Evolutionary conservation across 1,140 invertebrate species (phyloP).

Genomic region (Lepidurus packardi): DNA sequence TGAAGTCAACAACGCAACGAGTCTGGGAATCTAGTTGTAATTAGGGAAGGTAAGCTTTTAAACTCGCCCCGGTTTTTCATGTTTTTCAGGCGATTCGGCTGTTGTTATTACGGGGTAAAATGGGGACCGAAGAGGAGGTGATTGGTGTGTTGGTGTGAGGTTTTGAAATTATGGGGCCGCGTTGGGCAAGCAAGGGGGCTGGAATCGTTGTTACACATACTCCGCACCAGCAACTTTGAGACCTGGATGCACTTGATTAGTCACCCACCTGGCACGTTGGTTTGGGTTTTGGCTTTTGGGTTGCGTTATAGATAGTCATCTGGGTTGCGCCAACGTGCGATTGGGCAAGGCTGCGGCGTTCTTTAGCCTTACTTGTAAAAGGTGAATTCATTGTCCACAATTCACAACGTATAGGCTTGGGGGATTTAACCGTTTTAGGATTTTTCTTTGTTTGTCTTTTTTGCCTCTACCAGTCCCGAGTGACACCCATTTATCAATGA

Average conservation of each 20-base stretch:
- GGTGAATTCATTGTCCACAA: background rate
- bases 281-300: background rate
- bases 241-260: constrained; percentile 3
- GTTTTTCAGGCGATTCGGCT: too few species aligned
- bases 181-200: background rate
- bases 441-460: background rate
- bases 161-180: background rate
- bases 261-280: constrained; percentile 16
- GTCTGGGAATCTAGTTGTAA: too few species aligned
- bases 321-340: background rate
- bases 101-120: too few species aligned
- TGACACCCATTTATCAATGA: background rate
- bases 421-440: background rate
- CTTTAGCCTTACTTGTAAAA: background rate
- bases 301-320: constrained; percentile 19
- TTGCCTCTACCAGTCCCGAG: background rate
- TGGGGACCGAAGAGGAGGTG: background rate
- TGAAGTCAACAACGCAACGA: too few species aligned
- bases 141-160: background rate
- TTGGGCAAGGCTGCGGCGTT: background rate
- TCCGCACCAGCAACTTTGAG: background rate
- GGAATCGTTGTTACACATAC: background rate
- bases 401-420: background rate
- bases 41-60: too few species aligned
- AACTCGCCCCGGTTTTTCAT: too few species aligned